Base-by-base conservation (phyloP, 2,888 invertebrate species). In the Aethes cnicana region DNA sequence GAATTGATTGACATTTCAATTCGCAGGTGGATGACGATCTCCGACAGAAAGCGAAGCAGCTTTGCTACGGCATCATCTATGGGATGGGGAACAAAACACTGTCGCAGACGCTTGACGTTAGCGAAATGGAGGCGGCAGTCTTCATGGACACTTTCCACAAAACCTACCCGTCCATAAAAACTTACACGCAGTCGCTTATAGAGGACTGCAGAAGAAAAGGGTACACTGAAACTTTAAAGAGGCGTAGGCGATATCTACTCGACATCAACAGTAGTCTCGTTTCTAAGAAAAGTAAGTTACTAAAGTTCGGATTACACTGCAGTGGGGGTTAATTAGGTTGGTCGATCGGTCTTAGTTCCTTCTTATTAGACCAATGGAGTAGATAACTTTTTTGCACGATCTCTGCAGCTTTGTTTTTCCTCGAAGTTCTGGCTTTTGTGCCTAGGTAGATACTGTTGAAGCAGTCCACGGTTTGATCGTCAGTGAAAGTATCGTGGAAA, bases 31-130 rank as follows among this genome's bases (percentile, higher is more conserved):
- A 94, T 26, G 93, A 94, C 48, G 91, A 92, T 50, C 90, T 96
- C 63, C 91, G 98, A 35, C 96, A 97, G 69, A 94, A 95, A 69
- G 95, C 97, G 3, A 98, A 98, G 80, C 94, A 97, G 84, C 92
- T 98, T 20, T 97, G 97, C 75, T 99, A 99, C 81, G 98, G 97
- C 4, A 97, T 99, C 68, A 94, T 99, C 50, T 99, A 99, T 77
- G 99, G 99, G 4, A 99, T 99, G 94, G 97, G 98, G 1, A 91
- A 92, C 53, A 95, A 92, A 68, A 92, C 95, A 0, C 86, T 99
- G 20, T 93, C 95, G 0, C 95, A 96, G 54, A 93, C 94, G 57
- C 87, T 99, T 23, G 93, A 93, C 48, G 93, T 97, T 6, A 91
- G 92, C 0, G 95, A 96, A 77, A 86, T 92, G 36, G 95, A 97